Evolutionary conservation across 2,113 vertebrate species (phyloP), one percentile per base, ranked within the genome.

Genomic region (Panthera uncia): DNA sequence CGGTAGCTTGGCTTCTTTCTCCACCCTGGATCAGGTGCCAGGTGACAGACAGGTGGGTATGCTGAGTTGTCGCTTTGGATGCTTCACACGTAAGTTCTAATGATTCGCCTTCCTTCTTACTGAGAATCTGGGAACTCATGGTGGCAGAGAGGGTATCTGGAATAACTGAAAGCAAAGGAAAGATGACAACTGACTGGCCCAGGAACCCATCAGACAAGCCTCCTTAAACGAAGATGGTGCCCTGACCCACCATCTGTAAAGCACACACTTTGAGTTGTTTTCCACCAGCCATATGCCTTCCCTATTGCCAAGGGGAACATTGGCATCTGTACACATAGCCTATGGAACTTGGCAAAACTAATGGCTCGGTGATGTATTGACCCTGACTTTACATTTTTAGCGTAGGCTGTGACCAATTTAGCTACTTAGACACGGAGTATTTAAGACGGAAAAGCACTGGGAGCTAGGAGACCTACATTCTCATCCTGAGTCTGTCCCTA

Each of bases 1-100:
- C 78, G 38, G 76, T 68, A 1, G 97, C 23, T 0, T 0, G 19
- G 10, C 36, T 74, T 1, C 97, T 71, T 36, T 36, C 94, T 31
- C 96, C 95, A 94, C 66, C 98, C 25, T 73, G 98, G 45, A 99
- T 97, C 79, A 27, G 81, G 97, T 98, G 99, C 99, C 99, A 99
- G 95, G 98, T 91, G 71, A 99, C 97, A 21, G 99, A 99, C 97
- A 99, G 98, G 65, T 99, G 99, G 0, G 99, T 99, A 79, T 99
- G 99, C 93, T 99, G 99, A 94, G 98, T 68, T 7, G 99, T 99
- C 97, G 99, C 98, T 97, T 97, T 99, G 63, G 99, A 99, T 31
- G 98, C 99, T 36, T 99, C 97, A 5, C 99, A 99, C 36, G 98
- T 98, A 66, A 99, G 98, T 69, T 98, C 98, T 93, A 99, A 92